Evolutionary conservation across 2,113 vertebrate species (phyloP).

Genomic region (Jacana jacana): DNA sequence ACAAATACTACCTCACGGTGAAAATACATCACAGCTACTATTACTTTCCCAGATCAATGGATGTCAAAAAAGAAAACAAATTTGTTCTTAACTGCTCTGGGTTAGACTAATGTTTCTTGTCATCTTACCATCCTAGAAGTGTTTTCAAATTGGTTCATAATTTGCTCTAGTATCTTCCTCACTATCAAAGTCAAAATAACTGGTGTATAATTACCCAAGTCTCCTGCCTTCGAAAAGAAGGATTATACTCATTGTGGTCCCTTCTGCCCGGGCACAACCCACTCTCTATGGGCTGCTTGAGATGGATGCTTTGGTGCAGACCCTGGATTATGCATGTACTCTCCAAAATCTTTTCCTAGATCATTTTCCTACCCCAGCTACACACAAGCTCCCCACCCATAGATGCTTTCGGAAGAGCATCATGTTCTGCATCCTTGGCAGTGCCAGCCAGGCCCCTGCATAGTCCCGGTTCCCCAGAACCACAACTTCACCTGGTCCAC

Average conservation of each 20-base stretch:
- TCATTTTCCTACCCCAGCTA: not conserved
- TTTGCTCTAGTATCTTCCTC: not conserved
- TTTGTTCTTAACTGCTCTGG: not conserved
- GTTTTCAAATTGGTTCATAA: conserved; percentile 6
- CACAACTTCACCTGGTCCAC: not conserved
- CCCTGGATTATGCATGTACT: not conserved
- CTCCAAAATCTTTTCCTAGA: not conserved
- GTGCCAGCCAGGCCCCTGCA: not conserved
- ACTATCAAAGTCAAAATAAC: not conserved
- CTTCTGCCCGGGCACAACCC: not conserved
- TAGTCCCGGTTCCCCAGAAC: not conserved
- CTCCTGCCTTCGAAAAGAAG: not conserved
- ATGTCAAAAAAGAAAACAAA: conserved; percentile 15
- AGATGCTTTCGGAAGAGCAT: not conserved
- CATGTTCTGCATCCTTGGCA: not conserved
- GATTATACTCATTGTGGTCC: not conserved
- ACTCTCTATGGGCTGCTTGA: not conserved
- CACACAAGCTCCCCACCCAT: not conserved
- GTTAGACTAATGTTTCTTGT: conserved; percentile 1
- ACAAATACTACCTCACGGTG: not conserved
- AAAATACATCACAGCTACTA: conserved; percentile 3
- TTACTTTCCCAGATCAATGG: not conserved
- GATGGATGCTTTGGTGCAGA: not conserved
- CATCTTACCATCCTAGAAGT: not conserved
- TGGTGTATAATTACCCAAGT: not conserved